Percentiles rank a stretch among this genome's conserved stretches.
Conservation (phyloP, 2,797 vertebrate genomes). For the Acridotheres tristis region DNA sequence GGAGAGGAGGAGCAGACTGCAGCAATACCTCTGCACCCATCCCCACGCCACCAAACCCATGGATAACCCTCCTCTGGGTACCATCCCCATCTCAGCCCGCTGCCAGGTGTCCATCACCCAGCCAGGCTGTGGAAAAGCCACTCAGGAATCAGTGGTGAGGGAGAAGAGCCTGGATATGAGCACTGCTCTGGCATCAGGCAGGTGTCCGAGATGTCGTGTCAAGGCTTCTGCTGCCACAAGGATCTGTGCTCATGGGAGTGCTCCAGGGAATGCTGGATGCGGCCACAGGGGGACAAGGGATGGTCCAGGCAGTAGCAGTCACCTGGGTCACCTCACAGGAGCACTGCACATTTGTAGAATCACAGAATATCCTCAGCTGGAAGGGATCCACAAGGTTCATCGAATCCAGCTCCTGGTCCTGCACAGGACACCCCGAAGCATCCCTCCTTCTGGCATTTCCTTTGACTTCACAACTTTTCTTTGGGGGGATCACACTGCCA, state of each 20-base stretch:
- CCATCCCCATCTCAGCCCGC: accelerated
- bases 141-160: accelerated
- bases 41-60: accelerated
- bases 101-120: neutral
- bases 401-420: neutral
- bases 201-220: accelerated
- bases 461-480: neutral
- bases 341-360: neutral
- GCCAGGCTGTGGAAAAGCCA: neutral
- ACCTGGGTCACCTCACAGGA: neutral
- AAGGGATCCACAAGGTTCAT: neutral
- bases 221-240: neutral
- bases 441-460: neutral
- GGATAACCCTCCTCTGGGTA: neutral
- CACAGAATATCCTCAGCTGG: neutral
- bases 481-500: neutral
- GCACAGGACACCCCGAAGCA: neutral
- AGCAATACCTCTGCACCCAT: neutral
- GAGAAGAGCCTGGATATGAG: neutral
- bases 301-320: accelerated
- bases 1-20: neutral
- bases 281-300: neutral
- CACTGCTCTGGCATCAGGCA: accelerated
- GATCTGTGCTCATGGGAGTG: accelerated
- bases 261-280: neutral